phyloP scores from a whole-genome alignment of 2,113 vertebrate species.

The Cinclus mexicanus region DNA sequence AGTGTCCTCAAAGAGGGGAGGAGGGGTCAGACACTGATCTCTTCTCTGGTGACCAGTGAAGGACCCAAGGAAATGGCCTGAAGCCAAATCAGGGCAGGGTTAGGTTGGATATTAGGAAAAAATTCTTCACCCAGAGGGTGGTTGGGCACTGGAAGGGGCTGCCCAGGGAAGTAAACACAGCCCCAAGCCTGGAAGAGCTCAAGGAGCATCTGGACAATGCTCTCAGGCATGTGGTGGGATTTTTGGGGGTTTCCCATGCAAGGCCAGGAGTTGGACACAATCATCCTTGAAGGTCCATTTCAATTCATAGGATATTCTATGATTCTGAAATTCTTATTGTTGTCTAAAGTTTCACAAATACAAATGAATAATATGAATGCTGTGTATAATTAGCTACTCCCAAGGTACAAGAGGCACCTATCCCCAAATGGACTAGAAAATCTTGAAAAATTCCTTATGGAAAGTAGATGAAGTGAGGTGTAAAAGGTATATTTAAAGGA shows the following conservation, averaged over 20 bases:
- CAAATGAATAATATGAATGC: background rate
- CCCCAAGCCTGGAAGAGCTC: background rate
- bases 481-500: background rate
- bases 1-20: background rate
- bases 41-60: background rate
- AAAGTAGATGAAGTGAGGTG: background rate
- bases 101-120: background rate
- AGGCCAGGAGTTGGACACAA: background rate
- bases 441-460: background rate
- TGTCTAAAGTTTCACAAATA: background rate
- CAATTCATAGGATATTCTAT: background rate
- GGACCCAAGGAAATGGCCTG: background rate
- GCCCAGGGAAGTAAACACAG: background rate
- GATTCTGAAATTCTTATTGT: background rate
- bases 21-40: background rate
- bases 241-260: background rate
- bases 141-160: background rate
- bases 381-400: background rate
- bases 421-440: background rate
- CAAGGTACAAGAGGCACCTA: background rate
- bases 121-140: background rate
- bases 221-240: background rate
- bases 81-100: background rate
- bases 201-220: background rate
- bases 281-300: background rate